These are phyloP conservation scores for Petrocephalus sullivani DNA, from an alignment of 2,797 vertebrate genomes.

Conservation along the genomic window DNA sequence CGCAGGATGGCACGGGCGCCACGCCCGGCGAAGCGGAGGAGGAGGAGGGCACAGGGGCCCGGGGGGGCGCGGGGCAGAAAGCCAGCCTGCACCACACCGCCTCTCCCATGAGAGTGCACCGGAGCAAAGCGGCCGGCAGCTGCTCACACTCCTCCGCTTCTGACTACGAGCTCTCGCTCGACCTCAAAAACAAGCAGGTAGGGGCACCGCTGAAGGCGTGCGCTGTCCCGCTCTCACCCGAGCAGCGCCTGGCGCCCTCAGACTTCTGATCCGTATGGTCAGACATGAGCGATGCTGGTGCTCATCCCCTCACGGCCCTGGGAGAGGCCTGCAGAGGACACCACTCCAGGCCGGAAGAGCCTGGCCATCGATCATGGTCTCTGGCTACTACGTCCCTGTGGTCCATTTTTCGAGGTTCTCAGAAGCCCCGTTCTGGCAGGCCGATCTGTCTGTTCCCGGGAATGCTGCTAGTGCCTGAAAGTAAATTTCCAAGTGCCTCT, in stretches of 20 bases:
- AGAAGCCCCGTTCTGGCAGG: background rate
- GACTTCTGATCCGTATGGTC: constrained; percentile 35
- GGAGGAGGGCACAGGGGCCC: constrained; percentile 28
- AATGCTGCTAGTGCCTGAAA: background rate
- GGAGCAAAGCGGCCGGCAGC: constrained; percentile 59
- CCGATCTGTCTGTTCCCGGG: background rate
- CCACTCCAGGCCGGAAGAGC: background rate
- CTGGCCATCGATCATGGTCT: too few relatives aligned
- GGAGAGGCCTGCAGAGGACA: background rate
- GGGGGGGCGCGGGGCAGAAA: constrained; percentile 60
- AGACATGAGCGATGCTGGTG: background rate
- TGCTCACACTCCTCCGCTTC: constrained; percentile 70
- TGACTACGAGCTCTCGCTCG: constrained; percentile 79
- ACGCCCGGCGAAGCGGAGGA: constrained; percentile 22
- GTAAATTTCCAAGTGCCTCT: background rate
- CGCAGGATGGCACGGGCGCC: constrained; percentile 37
- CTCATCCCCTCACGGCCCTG: background rate
- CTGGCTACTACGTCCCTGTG: background rate
- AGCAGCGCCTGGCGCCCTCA: constrained; percentile 28
- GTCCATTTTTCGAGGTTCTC: background rate
- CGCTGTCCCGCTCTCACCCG: constrained; percentile 42
- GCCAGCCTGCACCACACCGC: constrained; percentile 63
- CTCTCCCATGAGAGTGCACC: constrained; percentile 66
- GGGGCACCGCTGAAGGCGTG: constrained; percentile 19
- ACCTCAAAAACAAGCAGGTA: constrained; percentile 85